Evolutionary conservation across 2,797 vertebrate species (phyloP).

Genomic region (Premnoplex brunnescens): DNA sequence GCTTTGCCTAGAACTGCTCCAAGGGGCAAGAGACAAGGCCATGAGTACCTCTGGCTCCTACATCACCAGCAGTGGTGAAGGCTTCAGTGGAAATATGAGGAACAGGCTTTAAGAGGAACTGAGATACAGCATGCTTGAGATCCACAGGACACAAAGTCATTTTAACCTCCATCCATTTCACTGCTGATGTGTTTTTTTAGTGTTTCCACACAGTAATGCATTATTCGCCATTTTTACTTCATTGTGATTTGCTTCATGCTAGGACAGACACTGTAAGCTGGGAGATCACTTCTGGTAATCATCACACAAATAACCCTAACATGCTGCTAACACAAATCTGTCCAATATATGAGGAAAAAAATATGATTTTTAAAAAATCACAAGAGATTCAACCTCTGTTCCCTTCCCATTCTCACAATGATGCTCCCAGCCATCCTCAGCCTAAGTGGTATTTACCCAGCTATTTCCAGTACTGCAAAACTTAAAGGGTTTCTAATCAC

Average conservation of each 20-base stretch:
- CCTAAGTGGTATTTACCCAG: background rate
- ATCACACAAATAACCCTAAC: background rate
- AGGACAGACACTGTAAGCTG: background rate
- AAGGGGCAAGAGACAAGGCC: background rate
- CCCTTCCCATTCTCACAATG: background rate
- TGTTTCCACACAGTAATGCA: background rate
- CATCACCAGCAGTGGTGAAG: background rate
- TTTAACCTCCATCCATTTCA: background rate
- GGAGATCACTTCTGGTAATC: background rate
- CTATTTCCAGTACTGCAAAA: conserved; percentile 16
- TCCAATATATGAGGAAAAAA: background rate
- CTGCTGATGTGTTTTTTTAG: background rate
- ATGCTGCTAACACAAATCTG: background rate
- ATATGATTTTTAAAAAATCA: background rate
- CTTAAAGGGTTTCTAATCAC: background rate
- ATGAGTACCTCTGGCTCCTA: background rate
- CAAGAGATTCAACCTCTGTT: background rate
- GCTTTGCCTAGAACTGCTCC: background rate
- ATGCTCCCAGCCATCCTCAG: background rate
- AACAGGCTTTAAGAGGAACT: background rate
- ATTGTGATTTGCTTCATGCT: background rate
- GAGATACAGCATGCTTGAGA: background rate
- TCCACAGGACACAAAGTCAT: background rate
- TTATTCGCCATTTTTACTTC: background rate
- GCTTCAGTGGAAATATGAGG: background rate